Percentiles rank a stretch among this genome's conserved stretches.
Conservation (phyloP, 64 coral and sea anemone genomes). For the Astreopora myriophthalma region DNA sequence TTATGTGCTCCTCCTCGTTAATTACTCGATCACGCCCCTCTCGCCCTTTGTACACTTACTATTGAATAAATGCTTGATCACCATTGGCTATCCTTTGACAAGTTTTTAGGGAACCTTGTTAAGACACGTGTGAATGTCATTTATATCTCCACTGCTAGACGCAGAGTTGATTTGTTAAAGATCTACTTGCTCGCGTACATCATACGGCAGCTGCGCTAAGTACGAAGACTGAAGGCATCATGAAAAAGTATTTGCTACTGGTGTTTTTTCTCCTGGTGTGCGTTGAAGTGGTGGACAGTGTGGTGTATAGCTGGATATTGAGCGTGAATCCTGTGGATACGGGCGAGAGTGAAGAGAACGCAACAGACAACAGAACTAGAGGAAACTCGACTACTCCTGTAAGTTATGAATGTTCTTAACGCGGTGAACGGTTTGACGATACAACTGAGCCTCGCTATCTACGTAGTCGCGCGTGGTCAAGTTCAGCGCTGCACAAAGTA, state of each 20-base stretch:
- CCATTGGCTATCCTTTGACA: constrained; percentile 63
- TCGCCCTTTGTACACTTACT: constrained; percentile 48
- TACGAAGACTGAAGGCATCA: neutral
- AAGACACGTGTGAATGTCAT: constrained; percentile 76
- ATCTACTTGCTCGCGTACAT: constrained; percentile 15
- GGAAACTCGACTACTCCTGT: constrained; percentile 9
- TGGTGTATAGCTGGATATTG: constrained; percentile 71
- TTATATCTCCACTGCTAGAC: constrained; percentile 52
- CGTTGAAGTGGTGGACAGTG: constrained; percentile 50
- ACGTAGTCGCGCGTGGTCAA: neutral
- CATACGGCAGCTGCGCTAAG: neutral
- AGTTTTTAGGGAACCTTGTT: constrained; percentile 49
- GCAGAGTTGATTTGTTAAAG: constrained; percentile 51
- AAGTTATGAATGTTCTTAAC: neutral
- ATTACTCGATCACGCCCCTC: constrained; percentile 83
- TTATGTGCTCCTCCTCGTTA: constrained; percentile 83
- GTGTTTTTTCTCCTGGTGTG: constrained; percentile 45
- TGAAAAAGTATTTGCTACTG: constrained; percentile 44
- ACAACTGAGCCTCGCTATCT: neutral
- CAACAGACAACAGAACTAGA: constrained; percentile 32
- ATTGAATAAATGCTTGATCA: constrained; percentile 50
- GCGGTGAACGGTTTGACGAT: neutral
- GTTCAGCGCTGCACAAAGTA: neutral
- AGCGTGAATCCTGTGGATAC: constrained; percentile 36
- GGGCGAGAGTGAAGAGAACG: constrained; percentile 18